Evolutionary conservation across 2,888 invertebrate species (phyloP).

Genomic region (Pasiphila rectangulata): DNA sequence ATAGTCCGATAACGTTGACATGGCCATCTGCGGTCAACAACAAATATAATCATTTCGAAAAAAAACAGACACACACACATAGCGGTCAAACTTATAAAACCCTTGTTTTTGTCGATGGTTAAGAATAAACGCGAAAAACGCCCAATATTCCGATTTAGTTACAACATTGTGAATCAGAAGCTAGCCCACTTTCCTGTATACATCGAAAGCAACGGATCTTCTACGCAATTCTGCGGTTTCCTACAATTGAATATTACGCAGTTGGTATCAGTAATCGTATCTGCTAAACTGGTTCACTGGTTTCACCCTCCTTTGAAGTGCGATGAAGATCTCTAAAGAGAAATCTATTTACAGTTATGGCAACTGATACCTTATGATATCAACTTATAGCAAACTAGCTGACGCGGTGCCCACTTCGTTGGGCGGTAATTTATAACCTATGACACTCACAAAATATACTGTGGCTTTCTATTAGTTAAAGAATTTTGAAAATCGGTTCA

Average conservation of each 20-base stretch:
- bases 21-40: no score
- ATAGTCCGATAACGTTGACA: no score
- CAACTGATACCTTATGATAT: not conserved
- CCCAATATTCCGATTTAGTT: constrained; percentile 54
- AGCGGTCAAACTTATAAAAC: no score
- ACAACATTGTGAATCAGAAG: constrained; percentile 54
- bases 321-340: constrained; percentile 19
- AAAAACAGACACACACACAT: no score
- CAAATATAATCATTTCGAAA: no score
- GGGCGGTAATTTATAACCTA: no score
- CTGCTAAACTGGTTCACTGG: constrained; percentile 37
- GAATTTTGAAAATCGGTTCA: no score
- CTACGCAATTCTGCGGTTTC: constrained; percentile 64
- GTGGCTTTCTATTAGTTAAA: no score
- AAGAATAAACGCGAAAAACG: no score
- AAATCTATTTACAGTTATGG: constrained; percentile 13
- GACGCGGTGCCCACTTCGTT: no score
- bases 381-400: not conserved
- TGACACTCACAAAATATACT: no score
- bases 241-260: constrained; percentile 72
- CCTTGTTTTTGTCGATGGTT: no score
- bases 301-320: constrained; percentile 35
- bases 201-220: constrained; percentile 71
- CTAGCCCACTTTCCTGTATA: constrained; percentile 67
- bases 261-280: constrained; percentile 46